Evolutionary conservation across 1,140 invertebrate genomes (phyloP), one percentile per base, ranked within the genome.

Genomic region (Bombus terrestris): DNA sequence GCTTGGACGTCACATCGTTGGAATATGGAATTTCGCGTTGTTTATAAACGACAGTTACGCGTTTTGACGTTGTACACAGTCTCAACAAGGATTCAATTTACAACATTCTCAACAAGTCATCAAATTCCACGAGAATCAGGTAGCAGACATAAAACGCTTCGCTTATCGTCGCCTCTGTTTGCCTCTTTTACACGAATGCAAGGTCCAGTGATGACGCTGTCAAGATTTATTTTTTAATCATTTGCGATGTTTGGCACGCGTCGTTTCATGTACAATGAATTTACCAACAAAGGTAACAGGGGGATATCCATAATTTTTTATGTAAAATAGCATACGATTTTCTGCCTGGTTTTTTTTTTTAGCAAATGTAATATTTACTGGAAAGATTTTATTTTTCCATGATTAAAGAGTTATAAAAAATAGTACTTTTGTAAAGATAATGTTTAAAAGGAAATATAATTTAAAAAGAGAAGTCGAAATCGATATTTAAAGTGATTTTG

Each of bases 41-140:
- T 68, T 83, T 76, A 73, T 83, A 76, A 76, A 83, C 72, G 72
- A 39, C 18, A 25, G 62, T 74, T 37, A 25, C 32, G 66, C 59
- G 41, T 43, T 68, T 68, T 32, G 41, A 13, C 32, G 22, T n/a
- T 37, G 13, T 13, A 41, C 68, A 83, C 53, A 35, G 12, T 43
- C 10, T 57, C 41, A 3, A 6, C 18, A 13, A 25, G 18, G 18
- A 28, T 62, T 81, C 78, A 43, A 13, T 66, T 81, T 68, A 62
- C 83, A 81, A 76, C 88, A 81, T 91, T 91, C 87, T 86, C 88
- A 87, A 82, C 69, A 72, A 87, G 83, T 92, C 90, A 88, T 92
- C 88, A 86, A 91, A 92, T 92, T 92, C 90, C 90, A 32, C 35
- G 83, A 89, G 91, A 91, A 85, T 92, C 89, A 83, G 81, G 87